Evolutionary conservation across 2,888 invertebrate genomes (phyloP), one percentile per base, ranked within the genome.

Genomic region (Uloborus plumipes): DNA sequence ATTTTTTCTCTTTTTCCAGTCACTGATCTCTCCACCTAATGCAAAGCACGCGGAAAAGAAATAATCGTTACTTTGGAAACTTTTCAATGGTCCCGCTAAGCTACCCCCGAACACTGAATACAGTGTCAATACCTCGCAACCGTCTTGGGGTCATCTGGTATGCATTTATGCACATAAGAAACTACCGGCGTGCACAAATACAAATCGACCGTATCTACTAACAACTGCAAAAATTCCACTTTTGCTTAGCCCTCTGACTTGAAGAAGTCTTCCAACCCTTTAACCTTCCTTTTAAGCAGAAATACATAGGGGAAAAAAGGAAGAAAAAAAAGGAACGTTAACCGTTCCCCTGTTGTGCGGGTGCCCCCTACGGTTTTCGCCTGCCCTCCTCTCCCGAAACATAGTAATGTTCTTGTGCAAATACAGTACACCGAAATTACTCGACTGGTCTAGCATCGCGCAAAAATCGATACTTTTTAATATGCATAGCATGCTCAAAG

Each of bases 401-500:
- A 51, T 50, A 70, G 82, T 82, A 82, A 82, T 82, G 82, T 72
- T 76, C 76, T 76, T 82, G 76, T 76, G 76, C 82, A 85, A 76
- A 84, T 83, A 84, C 81, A 84, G 80, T 80, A 64, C 74, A 80
- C 76, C 73, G 72, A 85, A 86, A 85, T 86, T 86, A 85, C 86
- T 85, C 86, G 82, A 76, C 85, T 85, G 51, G 67, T 47, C 69
- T 76, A 51, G 73, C 79, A 79, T 79, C 72, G 73, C 82, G 67
- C 58, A 76, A 85, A 86, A 86, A 86, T 86, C 86, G 85, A 86
- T 86, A 86, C 86, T 86, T 86, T 86, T 86, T 86, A 86, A 86
- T 86, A 86, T 86, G 86, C 86, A 86, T 85, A 85, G 84, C 85
- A 82, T 86, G 86, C 84, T 85, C 86, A 85, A 86, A 84, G 84